Conservation (phyloP, 1,140 invertebrate genomes). For the Solenopsis fugax region DNA sequence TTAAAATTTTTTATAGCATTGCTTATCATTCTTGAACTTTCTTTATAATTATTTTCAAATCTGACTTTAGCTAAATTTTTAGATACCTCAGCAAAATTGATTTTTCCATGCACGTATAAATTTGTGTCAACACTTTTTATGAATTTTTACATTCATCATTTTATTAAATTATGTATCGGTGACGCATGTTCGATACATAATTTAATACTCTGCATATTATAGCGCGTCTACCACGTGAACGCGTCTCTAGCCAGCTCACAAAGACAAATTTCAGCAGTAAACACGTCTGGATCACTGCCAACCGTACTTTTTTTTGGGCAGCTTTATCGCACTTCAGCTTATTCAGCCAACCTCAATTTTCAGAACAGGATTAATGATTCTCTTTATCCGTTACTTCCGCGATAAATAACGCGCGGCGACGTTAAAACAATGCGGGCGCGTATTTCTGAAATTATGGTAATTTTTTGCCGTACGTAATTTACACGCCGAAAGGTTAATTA, state of each 20-base stretch:
- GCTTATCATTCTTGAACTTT: no score
- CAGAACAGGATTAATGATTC: constrained; percentile 75
- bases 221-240: constrained; percentile 65
- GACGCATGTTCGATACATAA: constrained; percentile 36
- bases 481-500: constrained; percentile 39
- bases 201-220: constrained; percentile 73
- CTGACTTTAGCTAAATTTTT: no score
- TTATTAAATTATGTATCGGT: not conserved
- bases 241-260: constrained; percentile 69
- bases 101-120: not conserved
- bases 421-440: constrained; percentile 34
- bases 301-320: constrained; percentile 72
- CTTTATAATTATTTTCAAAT: no score
- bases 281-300: constrained; percentile 77
- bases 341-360: constrained; percentile 76
- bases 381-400: constrained; percentile 68
- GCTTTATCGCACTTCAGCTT: constrained; percentile 76
- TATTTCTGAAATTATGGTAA: constrained; percentile 54
- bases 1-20: no score
- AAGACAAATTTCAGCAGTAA: constrained; percentile 79
- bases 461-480: constrained; percentile 49
- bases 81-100: no score
- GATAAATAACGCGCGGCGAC: constrained; percentile 58
- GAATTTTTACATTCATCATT: not conserved
- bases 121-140: not conserved